Evolutionary conservation across 2,797 vertebrate species (phyloP), one percentile per base, ranked within the genome.

Genomic region (Pristis pectinata): DNA sequence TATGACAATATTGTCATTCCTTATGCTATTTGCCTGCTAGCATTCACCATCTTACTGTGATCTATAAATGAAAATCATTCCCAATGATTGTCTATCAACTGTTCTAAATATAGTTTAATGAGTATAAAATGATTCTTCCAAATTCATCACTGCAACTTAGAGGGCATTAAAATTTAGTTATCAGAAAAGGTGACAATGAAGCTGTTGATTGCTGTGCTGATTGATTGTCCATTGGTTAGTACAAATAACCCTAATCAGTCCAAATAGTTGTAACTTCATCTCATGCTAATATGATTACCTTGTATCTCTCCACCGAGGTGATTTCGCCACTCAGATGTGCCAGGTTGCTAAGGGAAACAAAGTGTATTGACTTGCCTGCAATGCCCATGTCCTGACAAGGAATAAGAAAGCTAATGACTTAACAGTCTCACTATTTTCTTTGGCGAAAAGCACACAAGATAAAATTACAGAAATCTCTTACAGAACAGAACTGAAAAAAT

Each of bases 351-450:
- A 56, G 83, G 30, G 53, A 30, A 87, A 34, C 83, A 15, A 87
- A 56, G 53, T 0, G 30, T 37, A 17, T 19, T 61, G 34, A n/a
- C 17, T 8, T 61, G 3, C 0, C 59, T 61, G 34, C 37, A n/a
- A 61, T 1, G 56, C 13, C 30, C 56, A 61, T 7, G 34, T 61
- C n/a, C 34, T 19, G 34, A 61, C 87, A 67, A 19, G 9, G 87
- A 64, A 24, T 64, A 91, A 91, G 61, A 89, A 91, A 89, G 56
- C n/a, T 37, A 91, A 37, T 91, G 87, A 64, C 2, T 61, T 91
- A 64, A 91, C 37, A 30, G 11, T 13, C 30, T n/a, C 53, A 61
- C 13, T 59, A 37, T 91, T 91, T 34, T 64, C 59, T 64, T 91
- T 91, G 87, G 87, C 59, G 6, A 91, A 91, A 9, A 37, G 17